Conservation (phyloP, 2,888 invertebrate genomes). For the Norana najaformis region DNA sequence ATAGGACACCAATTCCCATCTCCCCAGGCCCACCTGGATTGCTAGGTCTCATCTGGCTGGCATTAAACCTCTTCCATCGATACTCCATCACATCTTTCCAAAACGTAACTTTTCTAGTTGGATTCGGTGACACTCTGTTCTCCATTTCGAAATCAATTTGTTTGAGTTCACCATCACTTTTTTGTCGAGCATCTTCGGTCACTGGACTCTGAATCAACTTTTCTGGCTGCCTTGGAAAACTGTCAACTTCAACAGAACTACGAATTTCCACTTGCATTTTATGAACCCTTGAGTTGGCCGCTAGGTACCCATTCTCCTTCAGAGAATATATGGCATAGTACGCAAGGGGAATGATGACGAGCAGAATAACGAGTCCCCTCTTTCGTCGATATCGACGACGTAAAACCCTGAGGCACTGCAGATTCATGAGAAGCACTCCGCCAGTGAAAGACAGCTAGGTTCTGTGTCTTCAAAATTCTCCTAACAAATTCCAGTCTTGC, state of each 20-base stretch:
- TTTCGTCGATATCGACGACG: background rate
- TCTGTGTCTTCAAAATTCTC: background rate
- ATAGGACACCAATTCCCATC: constrained; percentile 50
- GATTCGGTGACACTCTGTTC: background rate
- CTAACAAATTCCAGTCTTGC: too few species aligned
- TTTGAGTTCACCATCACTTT: background rate
- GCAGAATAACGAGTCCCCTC: background rate
- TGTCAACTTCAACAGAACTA: background rate
- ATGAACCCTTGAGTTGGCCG: background rate
- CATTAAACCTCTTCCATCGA: constrained; percentile 36
- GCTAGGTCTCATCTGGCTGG: constrained; percentile 26
- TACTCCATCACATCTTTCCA: constrained; percentile 27
- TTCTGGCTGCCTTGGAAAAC: background rate
- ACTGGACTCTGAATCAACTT: background rate
- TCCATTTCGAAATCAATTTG: background rate
- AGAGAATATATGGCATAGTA: background rate
- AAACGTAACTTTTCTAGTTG: background rate
- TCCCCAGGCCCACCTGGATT: constrained; percentile 53
- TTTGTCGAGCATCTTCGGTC: background rate
- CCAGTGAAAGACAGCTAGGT: background rate
- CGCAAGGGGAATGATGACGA: background rate
- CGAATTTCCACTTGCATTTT: background rate
- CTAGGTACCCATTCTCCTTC: background rate
- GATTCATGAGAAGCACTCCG: background rate
- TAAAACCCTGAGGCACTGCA: background rate